Evolutionary conservation across 2,797 vertebrate genomes (phyloP).

Genomic region (Argyrosomus regius): DNA sequence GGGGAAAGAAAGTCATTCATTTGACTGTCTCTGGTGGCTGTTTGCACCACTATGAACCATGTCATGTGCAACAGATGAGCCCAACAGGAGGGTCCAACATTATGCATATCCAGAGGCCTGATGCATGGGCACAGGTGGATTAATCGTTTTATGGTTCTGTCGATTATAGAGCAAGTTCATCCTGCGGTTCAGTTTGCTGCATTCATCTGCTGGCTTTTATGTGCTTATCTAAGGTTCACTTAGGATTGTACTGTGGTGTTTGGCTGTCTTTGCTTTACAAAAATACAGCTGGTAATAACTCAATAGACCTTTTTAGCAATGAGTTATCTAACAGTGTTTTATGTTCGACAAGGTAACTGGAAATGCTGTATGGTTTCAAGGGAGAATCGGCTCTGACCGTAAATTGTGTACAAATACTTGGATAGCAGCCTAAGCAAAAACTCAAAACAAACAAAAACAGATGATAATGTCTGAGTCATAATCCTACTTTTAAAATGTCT

Average conservation of each 20-base stretch:
- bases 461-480: slow-evolving; percentile 9
- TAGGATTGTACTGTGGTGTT: background rate
- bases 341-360: background rate
- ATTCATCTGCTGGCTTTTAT: slow-evolving; percentile 38
- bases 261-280: slow-evolving; percentile 11
- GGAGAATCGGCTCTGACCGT: slow-evolving; percentile 8
- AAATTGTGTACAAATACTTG: slow-evolving; percentile 20
- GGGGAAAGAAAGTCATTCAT: background rate
- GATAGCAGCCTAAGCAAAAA: slow-evolving; percentile 18
- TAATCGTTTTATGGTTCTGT: slow-evolving; percentile 25
- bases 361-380: slow-evolving; percentile 36
- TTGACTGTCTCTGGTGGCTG: background rate
- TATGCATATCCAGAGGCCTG: slow-evolving; percentile 26
- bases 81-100: slow-evolving; percentile 40
- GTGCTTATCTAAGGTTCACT: slow-evolving; percentile 25
- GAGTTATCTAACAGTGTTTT: slow-evolving; percentile 12
- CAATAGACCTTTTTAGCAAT: background rate
- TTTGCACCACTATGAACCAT: slow-evolving; percentile 15
- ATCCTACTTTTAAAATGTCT: slow-evolving; percentile 6
- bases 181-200: slow-evolving; percentile 7
- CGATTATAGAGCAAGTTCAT: background rate
- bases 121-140: slow-evolving; percentile 21
- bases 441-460: slow-evolving; percentile 24
- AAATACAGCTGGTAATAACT: slow-evolving; percentile 8
- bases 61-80: slow-evolving; percentile 35